Conservation (phyloP, 2,797 vertebrate genomes). For the Oreochromis mossambicus region DNA sequence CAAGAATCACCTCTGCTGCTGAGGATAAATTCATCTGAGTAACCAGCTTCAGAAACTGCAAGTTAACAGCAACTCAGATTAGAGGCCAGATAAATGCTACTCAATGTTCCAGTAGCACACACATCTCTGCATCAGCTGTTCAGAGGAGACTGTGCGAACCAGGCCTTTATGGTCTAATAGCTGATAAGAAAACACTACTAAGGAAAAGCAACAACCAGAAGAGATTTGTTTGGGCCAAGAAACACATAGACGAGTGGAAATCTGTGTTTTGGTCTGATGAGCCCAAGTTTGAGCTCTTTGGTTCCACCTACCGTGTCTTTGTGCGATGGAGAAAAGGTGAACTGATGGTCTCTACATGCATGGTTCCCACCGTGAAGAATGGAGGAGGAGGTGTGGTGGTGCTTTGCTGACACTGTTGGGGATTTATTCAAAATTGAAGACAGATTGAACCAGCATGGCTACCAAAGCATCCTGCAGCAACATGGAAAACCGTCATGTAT, state of each 20-base stretch:
- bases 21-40: neutral
- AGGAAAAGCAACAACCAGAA: neutral
- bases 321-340: neutral
- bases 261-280: neutral
- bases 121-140: neutral
- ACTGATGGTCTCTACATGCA: neutral
- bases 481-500: accelerated
- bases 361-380: neutral
- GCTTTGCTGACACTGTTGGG: neutral
- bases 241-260: neutral
- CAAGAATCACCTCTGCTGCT: neutral
- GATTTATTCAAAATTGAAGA: neutral
- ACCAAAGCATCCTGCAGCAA: neutral
- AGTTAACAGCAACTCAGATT: neutral
- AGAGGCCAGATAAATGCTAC: neutral
- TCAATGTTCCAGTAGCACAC: neutral
- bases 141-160: neutral
- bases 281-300: neutral
- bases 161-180: neutral
- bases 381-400: neutral
- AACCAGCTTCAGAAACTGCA: neutral
- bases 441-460: neutral
- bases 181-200: neutral
- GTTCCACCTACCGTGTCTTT: neutral
- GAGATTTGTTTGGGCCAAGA: neutral